Evolutionary conservation across 2,888 invertebrate species (phyloP), one percentile per base, ranked within the genome.

Genomic region (Oligia fasciuncula): DNA sequence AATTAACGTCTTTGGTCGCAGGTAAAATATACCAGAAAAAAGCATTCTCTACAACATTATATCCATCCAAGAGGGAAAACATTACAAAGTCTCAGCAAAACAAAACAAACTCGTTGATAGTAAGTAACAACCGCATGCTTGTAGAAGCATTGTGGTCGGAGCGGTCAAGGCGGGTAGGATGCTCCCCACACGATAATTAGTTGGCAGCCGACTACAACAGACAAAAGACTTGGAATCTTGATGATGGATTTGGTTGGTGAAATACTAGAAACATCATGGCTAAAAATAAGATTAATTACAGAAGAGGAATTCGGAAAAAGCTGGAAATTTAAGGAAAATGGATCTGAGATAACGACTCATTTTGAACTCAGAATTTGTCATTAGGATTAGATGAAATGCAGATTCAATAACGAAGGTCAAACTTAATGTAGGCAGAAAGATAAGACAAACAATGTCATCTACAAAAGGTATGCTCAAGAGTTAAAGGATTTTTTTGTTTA

Each of bases 111-210:
- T 51, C 65, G 8, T 70, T 63, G 57, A 78, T 73, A 70, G 75
- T 72, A 66, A 70, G 75, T 72, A 66, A 78, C 65, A 85, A 73
- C 68, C 57, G 35, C 76, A 74, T 74, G 76, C 67, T 83, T 79
- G 76, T 62, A 66, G 81, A 77, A 76, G 76, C 40, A 79, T 63
- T 79, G 85, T 76, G 69, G 80, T 69, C 49, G 29, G 65, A 29
- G 43, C 83, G 84, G 87, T 86, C 85, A 86, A 86, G 85, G 85
- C 43, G 79, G 77, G 73, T 57, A 73, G 84, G 77, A 77, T 65
- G 84, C 76, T 65, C 63, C 74, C 66, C 63, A 80, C 80, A 65
- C 73, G 60, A 68, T 77, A 84, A 86, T 84, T 86, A 86, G 79
- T 73, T 80, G 85, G 84, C 77, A 75, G 75, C 40, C 29, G 54